Base-by-base conservation (phyloP, 2,113 vertebrate species). In the Ceuthmochares aereus region DNA sequence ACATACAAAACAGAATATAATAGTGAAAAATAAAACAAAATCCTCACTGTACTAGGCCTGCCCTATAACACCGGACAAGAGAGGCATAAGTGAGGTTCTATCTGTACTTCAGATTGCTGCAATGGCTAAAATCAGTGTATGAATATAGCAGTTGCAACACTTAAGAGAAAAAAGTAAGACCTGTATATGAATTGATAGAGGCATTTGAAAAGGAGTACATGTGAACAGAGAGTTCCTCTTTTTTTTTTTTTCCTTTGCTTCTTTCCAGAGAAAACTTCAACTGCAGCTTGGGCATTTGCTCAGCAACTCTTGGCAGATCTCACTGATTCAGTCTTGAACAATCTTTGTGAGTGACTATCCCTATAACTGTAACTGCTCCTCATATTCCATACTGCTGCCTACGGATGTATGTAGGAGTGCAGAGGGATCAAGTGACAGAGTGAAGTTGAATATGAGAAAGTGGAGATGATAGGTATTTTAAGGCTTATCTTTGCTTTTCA, bases 331-430 rank as follows among this genome's bases (percentile, higher is more conserved):
- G 43, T 36, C 51, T 47, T 75, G 49, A 68, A 52, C 10, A 74
- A 36, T 7, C 18, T 78, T 32, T 56, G 37, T 75, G 54, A 78
- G 23, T 62, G n/a, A 69, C n/a, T 69, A 42, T n/a, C 10, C 13
- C 6, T 47, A 8, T 14, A 56, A 79, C 15, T 0, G 1, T 45
- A 54, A 67, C 8, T 1, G 0, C 6, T 3, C 8, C 11, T 14
- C 25, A 9, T 29, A 13, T 7, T 26, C 30, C 37, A 32, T 13
- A n/a, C 4, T 74, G 47, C 25, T 60, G 51, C 12, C 4, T 36
- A 22, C 29, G 17, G 20, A 40, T 22, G 19, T 6, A n/a, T 18
- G 14, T 3, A 15, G 9, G 9, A 12, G 4, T 47, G 18, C 34
- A 36, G 37, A 59, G 4, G 6, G 69, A 30, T 66, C 12, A 27